phyloP scores from a whole-genome alignment of 2,888 invertebrate species.

The Cataglyphis cursor region DNA sequence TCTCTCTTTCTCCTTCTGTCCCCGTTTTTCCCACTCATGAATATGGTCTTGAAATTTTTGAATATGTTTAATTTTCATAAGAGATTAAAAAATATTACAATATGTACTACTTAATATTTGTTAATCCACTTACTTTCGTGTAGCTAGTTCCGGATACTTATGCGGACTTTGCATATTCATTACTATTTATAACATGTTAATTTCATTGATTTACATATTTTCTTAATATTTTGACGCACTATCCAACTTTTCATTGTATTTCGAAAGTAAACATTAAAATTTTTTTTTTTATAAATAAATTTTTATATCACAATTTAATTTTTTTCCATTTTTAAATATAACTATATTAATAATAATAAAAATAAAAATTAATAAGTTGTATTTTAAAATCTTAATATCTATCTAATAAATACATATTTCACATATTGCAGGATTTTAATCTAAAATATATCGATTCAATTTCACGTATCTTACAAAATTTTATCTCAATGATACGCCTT shows the following conservation, averaged over 20 bases:
- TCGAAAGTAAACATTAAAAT: background rate
- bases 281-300: background rate
- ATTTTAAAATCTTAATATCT: background rate
- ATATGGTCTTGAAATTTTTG: background rate
- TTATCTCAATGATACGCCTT: background rate
- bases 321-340: background rate
- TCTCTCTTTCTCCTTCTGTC: background rate
- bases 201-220: background rate
- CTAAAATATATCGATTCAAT: background rate
- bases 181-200: background rate
- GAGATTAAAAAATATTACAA: background rate
- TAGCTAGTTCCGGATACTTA: background rate
- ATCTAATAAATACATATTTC: background rate
- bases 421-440: background rate
- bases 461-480: background rate
- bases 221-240: background rate
- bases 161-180: background rate
- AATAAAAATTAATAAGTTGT: background rate
- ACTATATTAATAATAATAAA: too few species aligned
- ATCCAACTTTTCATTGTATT: conserved; percentile 11
- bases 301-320: background rate
- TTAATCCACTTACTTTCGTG: background rate
- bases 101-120: background rate
- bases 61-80: background rate
- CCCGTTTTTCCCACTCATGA: background rate